These are phyloP conservation scores for Nothobranchius furzeri DNA, from an alignment of 2,113 vertebrate species.

Conservation along the genomic window DNA sequence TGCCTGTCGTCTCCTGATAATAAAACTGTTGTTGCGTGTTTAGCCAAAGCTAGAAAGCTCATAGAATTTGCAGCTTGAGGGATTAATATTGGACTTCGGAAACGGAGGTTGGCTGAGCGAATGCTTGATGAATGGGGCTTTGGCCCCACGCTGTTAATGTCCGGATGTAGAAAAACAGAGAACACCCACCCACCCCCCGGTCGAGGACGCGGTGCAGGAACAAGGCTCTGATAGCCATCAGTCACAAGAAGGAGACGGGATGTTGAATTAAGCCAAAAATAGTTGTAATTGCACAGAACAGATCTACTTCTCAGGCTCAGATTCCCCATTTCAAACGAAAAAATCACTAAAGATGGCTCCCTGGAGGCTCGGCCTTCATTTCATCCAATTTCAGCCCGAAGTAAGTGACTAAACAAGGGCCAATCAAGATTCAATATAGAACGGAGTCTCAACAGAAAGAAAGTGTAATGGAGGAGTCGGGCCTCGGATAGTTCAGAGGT, in stretches of 20 bases:
- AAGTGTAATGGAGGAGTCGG: slow-evolving; percentile 26
- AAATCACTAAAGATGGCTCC: slow-evolving; percentile 15
- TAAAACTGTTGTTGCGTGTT: slow-evolving; percentile 63
- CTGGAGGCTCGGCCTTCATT: slow-evolving; percentile 19
- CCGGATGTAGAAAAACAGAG: slow-evolving; percentile 27
- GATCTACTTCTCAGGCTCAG: slow-evolving; percentile 10
- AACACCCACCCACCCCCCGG: background rate
- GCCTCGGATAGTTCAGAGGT: slow-evolving; percentile 45
- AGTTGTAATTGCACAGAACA: slow-evolving; percentile 25
- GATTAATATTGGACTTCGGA: slow-evolving; percentile 54
- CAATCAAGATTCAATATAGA: slow-evolving; percentile 42
- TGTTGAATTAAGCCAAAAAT: slow-evolving; percentile 3
- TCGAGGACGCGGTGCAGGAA: slow-evolving; percentile 1
- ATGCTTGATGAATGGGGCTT: slow-evolving; percentile 32
- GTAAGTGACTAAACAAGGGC: slow-evolving; percentile 38
- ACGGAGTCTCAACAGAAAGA: slow-evolving; percentile 18
- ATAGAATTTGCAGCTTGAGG: slow-evolving; percentile 44
- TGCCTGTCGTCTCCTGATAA: slow-evolving; percentile 70
- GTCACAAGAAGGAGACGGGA: background rate
- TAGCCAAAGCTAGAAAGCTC: slow-evolving; percentile 44
- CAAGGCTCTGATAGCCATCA: background rate
- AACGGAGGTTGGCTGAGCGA: slow-evolving; percentile 14
- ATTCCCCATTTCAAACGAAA: slow-evolving; percentile 10
- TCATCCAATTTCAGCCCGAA: slow-evolving; percentile 23
- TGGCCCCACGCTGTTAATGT: slow-evolving; percentile 20